phyloP scores from a whole-genome alignment of 2,888 invertebrate genomes.

The Liopterus haemorrhoidalis region DNA sequence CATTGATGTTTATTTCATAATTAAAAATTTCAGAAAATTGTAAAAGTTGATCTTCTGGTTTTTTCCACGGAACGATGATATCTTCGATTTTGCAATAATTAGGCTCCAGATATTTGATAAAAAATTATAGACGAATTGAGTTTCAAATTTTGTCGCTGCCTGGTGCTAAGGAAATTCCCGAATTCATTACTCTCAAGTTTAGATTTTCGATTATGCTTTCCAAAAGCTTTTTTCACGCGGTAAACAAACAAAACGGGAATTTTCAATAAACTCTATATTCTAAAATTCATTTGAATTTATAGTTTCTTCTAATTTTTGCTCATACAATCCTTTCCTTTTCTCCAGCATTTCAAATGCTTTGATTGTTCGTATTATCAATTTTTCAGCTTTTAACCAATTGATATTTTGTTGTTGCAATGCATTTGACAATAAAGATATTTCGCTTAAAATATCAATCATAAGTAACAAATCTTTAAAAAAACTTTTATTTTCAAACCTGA shows the following conservation, averaged over 20 bases:
- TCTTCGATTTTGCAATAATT: conserved; percentile 5
- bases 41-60: conserved; percentile 4
- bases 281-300: conserved; percentile 2
- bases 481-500: conserved; percentile 1
- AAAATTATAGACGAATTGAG: conserved; percentile 4
- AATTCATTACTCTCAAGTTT: conserved; percentile 1
- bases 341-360: conserved; percentile 1
- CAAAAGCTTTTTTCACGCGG: conserved; percentile 4
- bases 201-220: background rate
- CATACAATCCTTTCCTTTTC: conserved; percentile 2
- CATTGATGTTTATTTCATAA: conserved; percentile 2
- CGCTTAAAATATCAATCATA: conserved; percentile 5
- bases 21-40: conserved; percentile 5
- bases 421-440: conserved; percentile 6
- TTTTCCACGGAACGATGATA: conserved; percentile 2
- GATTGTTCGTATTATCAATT: conserved; percentile 1
- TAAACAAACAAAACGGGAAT: conserved; percentile 5
- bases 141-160: conserved; percentile 1
- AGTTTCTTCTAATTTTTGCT: conserved; percentile 7
- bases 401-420: conserved; percentile 6
- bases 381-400: conserved; percentile 3
- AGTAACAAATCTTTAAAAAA: conserved; percentile 4
- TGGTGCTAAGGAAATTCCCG: conserved; percentile 3
- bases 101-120: conserved; percentile 1
- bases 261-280: conserved; percentile 6